phyloP scores from a whole-genome alignment of 2,797 vertebrate genomes.

The Carapus acus region DNA sequence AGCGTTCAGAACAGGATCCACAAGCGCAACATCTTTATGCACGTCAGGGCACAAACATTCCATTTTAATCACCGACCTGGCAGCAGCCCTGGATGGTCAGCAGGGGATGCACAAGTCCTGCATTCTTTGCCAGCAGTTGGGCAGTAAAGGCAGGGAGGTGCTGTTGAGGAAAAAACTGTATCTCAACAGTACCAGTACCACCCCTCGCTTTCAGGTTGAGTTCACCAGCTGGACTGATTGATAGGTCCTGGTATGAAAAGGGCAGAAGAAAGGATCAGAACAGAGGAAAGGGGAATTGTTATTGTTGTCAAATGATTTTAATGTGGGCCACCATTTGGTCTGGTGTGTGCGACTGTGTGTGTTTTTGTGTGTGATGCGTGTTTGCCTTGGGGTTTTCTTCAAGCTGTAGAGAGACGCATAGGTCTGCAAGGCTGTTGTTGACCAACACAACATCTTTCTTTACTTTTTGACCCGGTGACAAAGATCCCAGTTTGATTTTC shows the following conservation, averaged over 20 bases:
- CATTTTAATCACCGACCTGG: conserved; percentile 50
- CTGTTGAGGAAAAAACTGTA: conserved; percentile 74
- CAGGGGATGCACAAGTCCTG: conserved; percentile 71
- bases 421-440: conserved; percentile 71
- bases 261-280: neutral
- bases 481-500: conserved; percentile 75
- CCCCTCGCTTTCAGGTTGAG: conserved; percentile 71
- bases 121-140: conserved; percentile 75
- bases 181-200: conserved; percentile 67
- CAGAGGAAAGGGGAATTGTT: neutral
- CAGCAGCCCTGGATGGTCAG: conserved; percentile 80
- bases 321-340: neutral
- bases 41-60: neutral
- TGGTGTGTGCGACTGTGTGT: neutral
- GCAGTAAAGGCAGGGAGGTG: conserved; percentile 69
- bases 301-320: no score
- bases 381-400: conserved; percentile 69
- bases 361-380: neutral
- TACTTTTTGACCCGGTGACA: conserved; percentile 70
- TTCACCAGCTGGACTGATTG: conserved; percentile 64
- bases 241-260: conserved; percentile 69
- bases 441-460: conserved; percentile 73
- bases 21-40: neutral
- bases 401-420: conserved; percentile 71
- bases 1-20: no score